Evolutionary conservation across 2,797 vertebrate genomes (phyloP).

Genomic region (Holocentrus rufus): DNA sequence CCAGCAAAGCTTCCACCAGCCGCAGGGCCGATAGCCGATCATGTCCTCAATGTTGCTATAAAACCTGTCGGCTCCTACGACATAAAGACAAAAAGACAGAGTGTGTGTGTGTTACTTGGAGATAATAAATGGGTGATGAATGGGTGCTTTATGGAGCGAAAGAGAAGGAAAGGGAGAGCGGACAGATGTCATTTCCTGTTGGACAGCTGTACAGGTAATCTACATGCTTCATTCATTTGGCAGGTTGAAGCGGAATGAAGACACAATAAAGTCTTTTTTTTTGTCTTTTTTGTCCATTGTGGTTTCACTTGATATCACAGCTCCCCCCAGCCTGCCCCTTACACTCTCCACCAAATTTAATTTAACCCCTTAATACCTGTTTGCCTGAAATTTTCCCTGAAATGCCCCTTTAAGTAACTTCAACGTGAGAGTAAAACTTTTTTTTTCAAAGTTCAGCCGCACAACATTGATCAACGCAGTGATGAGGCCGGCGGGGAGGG

Average conservation of each 20-base stretch:
- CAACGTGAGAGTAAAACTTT: no score
- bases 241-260: slow-evolving; percentile 7
- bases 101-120: slow-evolving; percentile 16
- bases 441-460: no score
- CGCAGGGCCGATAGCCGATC: slow-evolving; percentile 91
- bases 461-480: no score
- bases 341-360: no score
- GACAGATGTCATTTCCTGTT: slow-evolving; percentile 61
- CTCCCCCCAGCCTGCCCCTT: no score
- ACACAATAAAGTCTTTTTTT: background rate
- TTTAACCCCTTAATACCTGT: no score
- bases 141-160: background rate
- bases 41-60: slow-evolving; percentile 92
- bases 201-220: slow-evolving; percentile 16
- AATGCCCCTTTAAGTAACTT: no score
- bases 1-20: slow-evolving; percentile 95
- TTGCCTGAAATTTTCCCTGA: no score
- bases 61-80: slow-evolving; percentile 89
- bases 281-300: background rate
- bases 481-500: no score
- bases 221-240: slow-evolving; percentile 18
- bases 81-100: slow-evolving; percentile 25
- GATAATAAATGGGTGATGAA: slow-evolving; percentile 20
- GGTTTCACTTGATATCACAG: slow-evolving; percentile 5
- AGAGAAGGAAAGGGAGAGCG: background rate